Evolutionary conservation across 1,140 invertebrate species (phyloP), one percentile per base, ranked within the genome.

Genomic region (Cyphomyrmex costatus): DNA sequence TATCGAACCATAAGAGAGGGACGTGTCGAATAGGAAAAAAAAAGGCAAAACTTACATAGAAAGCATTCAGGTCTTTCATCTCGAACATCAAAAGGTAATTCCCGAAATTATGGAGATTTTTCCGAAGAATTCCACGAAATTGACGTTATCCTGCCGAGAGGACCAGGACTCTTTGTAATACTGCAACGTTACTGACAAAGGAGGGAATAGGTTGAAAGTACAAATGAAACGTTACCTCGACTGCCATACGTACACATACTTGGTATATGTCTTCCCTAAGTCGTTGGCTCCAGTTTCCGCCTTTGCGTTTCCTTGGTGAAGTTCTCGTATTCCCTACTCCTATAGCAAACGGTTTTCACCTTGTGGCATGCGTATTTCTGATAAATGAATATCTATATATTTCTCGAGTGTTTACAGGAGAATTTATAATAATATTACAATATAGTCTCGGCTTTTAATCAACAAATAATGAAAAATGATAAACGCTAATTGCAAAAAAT

Each of bases 51-150:
- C 74, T 33, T 66, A 60, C 46, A 30, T 66, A 56, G 73, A 24
- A 85, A 24, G 78, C 68, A 74, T 87, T 85, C 88, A 82, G 63
- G 89, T 87, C 93, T 95, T 94, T 95, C 93, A 95, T 94, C 94
- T 93, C 85, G 79, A 89, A 94, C 93, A 94, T 95, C 93, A 94
- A 94, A 95, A 94, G 92, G 89, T 93, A 95, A 94, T 94, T 94
- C 86, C 87, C 87, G 84, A 94, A 95, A 94, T 94, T 95, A 95
- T 94, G 94, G 92, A 93, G 90, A 94, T 94, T 94, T 93, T 93
- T 91, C 90, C 91, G 80, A 93, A 92, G 93, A 93, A 92, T 94
- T 92, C 91, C 85, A 90, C 85, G 83, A 89, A 93, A 93, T 94
- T 92, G 92, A 93, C 92, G 86, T 91, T 92, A 92, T 86, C 82